Evolutionary conservation across 1,140 invertebrate genomes (phyloP), one percentile per base, ranked within the genome.

Genomic region (Leptestheria dahalacensis): DNA sequence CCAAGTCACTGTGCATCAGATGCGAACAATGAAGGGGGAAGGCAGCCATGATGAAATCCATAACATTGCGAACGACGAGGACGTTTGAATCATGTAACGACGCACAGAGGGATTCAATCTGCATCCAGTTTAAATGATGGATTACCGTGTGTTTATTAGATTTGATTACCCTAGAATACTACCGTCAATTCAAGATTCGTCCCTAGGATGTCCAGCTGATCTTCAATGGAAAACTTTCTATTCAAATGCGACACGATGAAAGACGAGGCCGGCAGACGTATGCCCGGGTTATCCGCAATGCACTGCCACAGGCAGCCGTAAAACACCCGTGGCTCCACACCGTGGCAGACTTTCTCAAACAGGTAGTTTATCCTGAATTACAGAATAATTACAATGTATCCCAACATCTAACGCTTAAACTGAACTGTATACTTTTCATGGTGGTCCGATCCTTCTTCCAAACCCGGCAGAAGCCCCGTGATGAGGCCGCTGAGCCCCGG

Each of bases 371-470:
- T 87, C 55, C 85, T 84, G 65, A 24, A 73, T 72, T 61, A 60
- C 58, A 61, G 61, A 66, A 53, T 63, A 51, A 18, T 58, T 55
- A 60, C n/a, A 3, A 61, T 56, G 26, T 33, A 41, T 11, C 18
- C 28, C 15, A 28, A 1, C 46, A 28, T 6, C 24, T 52, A 59
- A 50, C 25, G 28, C 20, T 53, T 60, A 51, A 51, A 21, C 21
- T 29, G 29, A 29, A 15, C n/a, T 28, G 50, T 20, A 10, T 67
- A 85, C 79, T 85, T 81, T 58, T 89, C 84, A 74, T 86, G 90
- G 72, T 89, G 86, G 72, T 96, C 92, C 20, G 90, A 86, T 3
- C 88, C 89, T 72, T 91, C 88, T 72, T 96, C 92, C 60, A 94
- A 75, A 23, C 90, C 91, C 47, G 88, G 82, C 52, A 96, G 71